phyloP scores from a whole-genome alignment of 2,113 vertebrate genomes.

The Gadus chalcogrammus region DNA sequence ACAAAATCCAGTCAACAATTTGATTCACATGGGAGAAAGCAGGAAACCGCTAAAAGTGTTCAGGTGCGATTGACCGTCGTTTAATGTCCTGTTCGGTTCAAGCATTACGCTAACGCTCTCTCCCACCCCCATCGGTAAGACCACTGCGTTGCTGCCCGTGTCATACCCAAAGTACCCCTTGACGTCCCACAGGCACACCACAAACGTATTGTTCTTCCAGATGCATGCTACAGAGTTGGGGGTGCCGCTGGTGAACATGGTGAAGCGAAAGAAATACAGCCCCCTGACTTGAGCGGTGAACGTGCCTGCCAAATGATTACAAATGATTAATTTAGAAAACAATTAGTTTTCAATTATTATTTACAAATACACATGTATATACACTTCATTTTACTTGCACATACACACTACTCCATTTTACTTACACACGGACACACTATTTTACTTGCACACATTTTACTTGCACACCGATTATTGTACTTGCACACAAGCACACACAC shows the following conservation, averaged over 20 bases:
- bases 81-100: slow-evolving; percentile 10
- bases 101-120: slow-evolving; percentile 51
- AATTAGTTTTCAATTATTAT: slow-evolving; percentile 1
- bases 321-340: neutral
- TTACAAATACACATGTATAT: no score
- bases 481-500: no score
- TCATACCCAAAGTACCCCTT: neutral
- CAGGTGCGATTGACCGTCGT: slow-evolving; percentile 32
- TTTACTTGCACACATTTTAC: no score
- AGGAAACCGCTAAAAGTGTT: slow-evolving; percentile 58
- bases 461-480: no score
- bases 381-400: no score
- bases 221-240: slow-evolving; percentile 51
- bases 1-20: neutral
- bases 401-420: no score
- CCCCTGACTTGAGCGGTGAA: slow-evolving; percentile 36
- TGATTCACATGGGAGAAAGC: slow-evolving; percentile 39
- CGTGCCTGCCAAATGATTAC: slow-evolving; percentile 15
- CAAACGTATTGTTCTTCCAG: slow-evolving; percentile 37
- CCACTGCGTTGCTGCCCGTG: slow-evolving; percentile 53
- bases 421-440: no score
- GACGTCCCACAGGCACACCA: slow-evolving; percentile 47
- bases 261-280: slow-evolving; percentile 55
- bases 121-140: slow-evolving; percentile 47
- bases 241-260: slow-evolving; percentile 44